phyloP scores from a whole-genome alignment of 2,797 vertebrate genomes.

The Sandelia bainsii region DNA sequence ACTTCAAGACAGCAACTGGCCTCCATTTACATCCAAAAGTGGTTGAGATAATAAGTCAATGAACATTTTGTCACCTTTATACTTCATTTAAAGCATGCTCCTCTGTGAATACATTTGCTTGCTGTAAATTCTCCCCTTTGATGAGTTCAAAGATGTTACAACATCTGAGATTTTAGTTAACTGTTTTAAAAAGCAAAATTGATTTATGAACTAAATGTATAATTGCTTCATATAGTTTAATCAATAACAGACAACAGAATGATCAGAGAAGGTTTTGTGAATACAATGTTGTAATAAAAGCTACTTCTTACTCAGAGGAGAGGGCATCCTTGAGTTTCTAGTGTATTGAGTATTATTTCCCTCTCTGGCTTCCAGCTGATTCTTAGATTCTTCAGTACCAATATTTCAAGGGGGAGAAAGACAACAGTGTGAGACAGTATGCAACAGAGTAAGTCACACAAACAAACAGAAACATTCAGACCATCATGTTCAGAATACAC shows the following conservation, averaged over 20 bases:
- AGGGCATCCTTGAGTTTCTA: conserved; percentile 27
- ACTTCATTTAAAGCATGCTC: background rate
- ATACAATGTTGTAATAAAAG: conserved; percentile 34
- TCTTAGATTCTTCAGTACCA: conserved; percentile 39
- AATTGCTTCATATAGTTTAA: background rate
- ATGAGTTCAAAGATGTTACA: background rate
- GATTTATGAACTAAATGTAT: background rate
- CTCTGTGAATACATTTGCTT: background rate
- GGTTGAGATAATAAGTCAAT: background rate
- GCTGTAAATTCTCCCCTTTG: background rate
- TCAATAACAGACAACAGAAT: too few relatives aligned
- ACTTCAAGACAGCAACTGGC: background rate
- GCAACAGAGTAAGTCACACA: conserved; percentile 13
- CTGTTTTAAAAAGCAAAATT: background rate
- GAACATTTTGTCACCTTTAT: conserved; percentile 13
- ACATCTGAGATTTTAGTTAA: background rate
- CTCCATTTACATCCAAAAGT: conserved; percentile 6
- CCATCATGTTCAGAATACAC: background rate
- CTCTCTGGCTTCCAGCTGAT: conserved; percentile 28
- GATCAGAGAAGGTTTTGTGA: conserved; percentile 3
- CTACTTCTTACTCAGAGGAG: background rate
- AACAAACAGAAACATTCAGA: background rate
- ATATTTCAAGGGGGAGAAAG: conserved; percentile 35
- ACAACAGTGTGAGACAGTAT: conserved; percentile 41
- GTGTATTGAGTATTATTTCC: conserved; percentile 9